Evolutionary conservation across 2,888 invertebrate genomes (phyloP), one percentile per base, ranked within the genome.

Genomic region (Cephalotes varians): DNA sequence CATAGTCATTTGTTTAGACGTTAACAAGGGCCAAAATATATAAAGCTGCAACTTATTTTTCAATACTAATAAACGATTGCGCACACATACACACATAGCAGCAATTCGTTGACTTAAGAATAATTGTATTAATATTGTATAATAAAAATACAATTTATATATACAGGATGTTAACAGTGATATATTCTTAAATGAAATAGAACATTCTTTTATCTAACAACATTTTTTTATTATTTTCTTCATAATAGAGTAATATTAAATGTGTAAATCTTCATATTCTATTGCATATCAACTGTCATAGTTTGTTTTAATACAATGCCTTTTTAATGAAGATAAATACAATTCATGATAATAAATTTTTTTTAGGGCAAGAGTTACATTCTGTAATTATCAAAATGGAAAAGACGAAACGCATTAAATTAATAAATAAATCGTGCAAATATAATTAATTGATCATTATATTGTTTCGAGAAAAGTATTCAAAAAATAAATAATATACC

Each of bases 41-140:
- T 56, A 54, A 44, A 69, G 25, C 56, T 79, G 71, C 69, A 77
- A 79, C 25, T 79, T 79, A 79, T 79, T 79, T 79, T 79, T 71
- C 56, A 77, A 69, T 77, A 71, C 25, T 69, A 56, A 79, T 58
- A 71, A 71, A 79, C 56, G 44, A 44, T 56, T 79, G 44, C 71
- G 71, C 64, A 40, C 15, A 65, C 44, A 21, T 62, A 62, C 60
- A 21, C 4, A 60, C 25, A 56, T 37, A 71, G 31, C 21, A 69
- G 37, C 49, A 56, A 69, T 44, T 69, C 31, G 31, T 44, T 44
- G 44, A 71, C 7, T 56, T 71, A 71, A 54, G 15, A 49, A 56
- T 56, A 56, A 56, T 71, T 44, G 25, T 79, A 65, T 76, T 65
- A 56, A n/a, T 40, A 40, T 51, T 44, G 31, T 77, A 56, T 77